These are phyloP conservation scores for Rhegmatorhina hoffmannsi DNA, from an alignment of 2,113 vertebrate genomes.

Conservation along the genomic window DNA sequence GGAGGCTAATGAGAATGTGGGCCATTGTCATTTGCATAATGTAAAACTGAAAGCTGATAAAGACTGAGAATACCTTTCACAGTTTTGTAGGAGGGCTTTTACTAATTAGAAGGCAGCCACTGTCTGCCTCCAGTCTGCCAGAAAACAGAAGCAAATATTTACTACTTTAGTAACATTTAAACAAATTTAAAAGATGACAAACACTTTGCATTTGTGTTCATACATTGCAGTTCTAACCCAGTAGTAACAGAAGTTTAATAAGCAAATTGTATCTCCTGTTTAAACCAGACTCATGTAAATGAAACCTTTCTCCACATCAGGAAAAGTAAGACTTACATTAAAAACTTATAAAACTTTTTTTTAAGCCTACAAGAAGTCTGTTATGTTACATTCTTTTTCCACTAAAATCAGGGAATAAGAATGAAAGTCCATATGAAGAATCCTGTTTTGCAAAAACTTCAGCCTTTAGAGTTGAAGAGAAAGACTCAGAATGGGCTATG, in stretches of 20 bases:
- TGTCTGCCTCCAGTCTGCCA: not conserved
- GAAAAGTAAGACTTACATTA: not conserved
- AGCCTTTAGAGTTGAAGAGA: not conserved
- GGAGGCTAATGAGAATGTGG: not conserved
- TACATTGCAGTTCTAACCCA: not conserved
- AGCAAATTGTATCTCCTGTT: not conserved
- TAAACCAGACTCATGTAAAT: not conserved
- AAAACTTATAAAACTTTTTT: not conserved
- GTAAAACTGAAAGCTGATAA: not conserved
- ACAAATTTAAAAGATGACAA: not conserved
- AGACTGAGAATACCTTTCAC: not conserved
- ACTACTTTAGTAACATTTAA: not conserved
- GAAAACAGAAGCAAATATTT: conserved; percentile 16
- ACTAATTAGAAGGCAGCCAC: not conserved
- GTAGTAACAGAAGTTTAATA: not conserved
- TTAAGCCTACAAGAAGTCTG: not conserved
- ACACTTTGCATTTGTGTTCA: not conserved
- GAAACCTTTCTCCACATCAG: not conserved
- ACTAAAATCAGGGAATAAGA: not conserved
- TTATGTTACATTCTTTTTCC: not conserved
- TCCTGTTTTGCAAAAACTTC: not conserved
- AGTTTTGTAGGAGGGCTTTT: conserved; percentile 2
- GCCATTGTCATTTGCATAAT: not conserved
- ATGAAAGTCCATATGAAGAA: not conserved
- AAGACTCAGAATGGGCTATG: not conserved